Evolutionary conservation across 2,797 vertebrate genomes (phyloP), one percentile per base, ranked within the genome.

Genomic region (Pagetopsis macropterus): DNA sequence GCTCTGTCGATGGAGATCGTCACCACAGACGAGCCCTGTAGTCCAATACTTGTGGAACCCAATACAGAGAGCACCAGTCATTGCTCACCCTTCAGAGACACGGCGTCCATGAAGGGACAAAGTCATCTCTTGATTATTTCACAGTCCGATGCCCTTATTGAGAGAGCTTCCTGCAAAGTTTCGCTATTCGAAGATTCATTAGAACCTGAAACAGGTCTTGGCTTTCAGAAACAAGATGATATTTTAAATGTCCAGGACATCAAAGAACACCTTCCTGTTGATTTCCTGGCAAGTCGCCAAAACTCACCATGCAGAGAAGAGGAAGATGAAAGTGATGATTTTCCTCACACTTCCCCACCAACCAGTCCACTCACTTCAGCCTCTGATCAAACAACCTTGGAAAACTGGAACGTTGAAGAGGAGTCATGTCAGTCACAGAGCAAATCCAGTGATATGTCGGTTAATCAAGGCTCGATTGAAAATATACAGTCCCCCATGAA

Each of bases 251-350:
- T 91, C 67, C 86, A 86, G 65, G 88, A 93, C 70, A 90, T 88
- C 61, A 85, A 87, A 84, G 90, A 92, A 65, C 88, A 92, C 64
- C 87, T 86, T 79, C 91, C 91, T 31, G 40, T 87, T 67, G 79
- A 91, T 87, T 91, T 93, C 46, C 89, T 90, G 84, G 88, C 90
- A 83, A 92, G 91, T 81, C 84, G 91, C 49, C 86, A 88, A 50
- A 90, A 86, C 67, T 89, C 88, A 50, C 86, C 88, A 3, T 88
- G 85, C 87, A 88, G 82, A 84, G 85, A 91, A 8, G 87, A 90
- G 48, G 72, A 46, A 27, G 87, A 91, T 52, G 84, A 86, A 41
- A 87, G 79, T 57, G 44, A 78, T 57, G 44, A 78, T 33, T 86
- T 75, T 65, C 74, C 83, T 44, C 70, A 85, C 44, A 31, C 72